These are phyloP conservation scores for Rana temporaria DNA, from an alignment of 2,113 vertebrate species.

Conservation along the genomic window DNA sequence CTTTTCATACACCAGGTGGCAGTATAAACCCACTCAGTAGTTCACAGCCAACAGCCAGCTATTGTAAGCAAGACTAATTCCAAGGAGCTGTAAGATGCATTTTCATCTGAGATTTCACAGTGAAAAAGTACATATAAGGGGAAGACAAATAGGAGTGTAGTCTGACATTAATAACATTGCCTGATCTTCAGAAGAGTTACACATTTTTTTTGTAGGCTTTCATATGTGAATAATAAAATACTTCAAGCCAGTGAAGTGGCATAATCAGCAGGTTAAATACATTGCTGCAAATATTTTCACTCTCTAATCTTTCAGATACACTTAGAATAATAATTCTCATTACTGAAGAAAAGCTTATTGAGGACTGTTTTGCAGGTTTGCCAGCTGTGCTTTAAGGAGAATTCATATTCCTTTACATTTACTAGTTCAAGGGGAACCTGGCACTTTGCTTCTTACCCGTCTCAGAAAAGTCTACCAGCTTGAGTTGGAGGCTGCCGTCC, in stretches of 20 bases:
- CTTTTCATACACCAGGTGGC: slow-evolving; percentile 37
- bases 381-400: not conserved
- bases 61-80: not conserved
- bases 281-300: slow-evolving; percentile 6
- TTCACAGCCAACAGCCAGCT: not conserved
- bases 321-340: slow-evolving; percentile 20
- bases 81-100: not conserved
- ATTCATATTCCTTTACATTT: no score
- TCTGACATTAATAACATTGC: slow-evolving; percentile 12
- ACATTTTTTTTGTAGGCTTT: not conserved
- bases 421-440: no score
- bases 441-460: no score
- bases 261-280: slow-evolving; percentile 31
- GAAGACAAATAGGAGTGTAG: slow-evolving; percentile 13
- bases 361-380: not conserved
- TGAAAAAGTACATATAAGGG: slow-evolving; percentile 21
- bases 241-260: slow-evolving; percentile 8
- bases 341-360: not conserved
- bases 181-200: not conserved
- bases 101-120: slow-evolving; percentile 42
- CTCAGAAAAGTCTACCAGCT: no score
- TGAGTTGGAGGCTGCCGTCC: no score
- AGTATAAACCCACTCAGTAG: not conserved
- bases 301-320: slow-evolving; percentile 10
- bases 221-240: not conserved